Conservation (phyloP, 2,888 invertebrate species). For the Ectemnius cavifrons region DNA sequence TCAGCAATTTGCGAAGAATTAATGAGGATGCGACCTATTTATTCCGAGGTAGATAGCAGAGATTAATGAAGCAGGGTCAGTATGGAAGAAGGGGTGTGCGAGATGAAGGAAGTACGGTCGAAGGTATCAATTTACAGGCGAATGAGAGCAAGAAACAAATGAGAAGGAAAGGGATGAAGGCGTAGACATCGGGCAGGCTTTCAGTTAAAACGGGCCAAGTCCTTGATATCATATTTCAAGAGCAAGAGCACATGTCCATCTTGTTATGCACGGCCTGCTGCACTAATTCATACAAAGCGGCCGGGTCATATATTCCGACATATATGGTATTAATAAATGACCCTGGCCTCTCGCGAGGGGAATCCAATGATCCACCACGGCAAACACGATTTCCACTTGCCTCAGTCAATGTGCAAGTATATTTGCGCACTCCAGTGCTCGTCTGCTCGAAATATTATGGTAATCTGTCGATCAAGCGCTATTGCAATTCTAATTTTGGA, state of each 20-base stretch:
- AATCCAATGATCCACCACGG: slow-evolving; percentile 41
- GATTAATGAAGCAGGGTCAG: too few relatives aligned
- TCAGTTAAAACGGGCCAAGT: slow-evolving; percentile 37
- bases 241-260: slow-evolving; percentile 34
- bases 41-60: too few relatives aligned
- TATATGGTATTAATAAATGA: slow-evolving; percentile 56
- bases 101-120: too few relatives aligned
- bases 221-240: slow-evolving; percentile 45
- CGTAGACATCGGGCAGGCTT: slow-evolving; percentile 22
- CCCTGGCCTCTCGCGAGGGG: slow-evolving; percentile 28
- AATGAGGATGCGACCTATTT: too few relatives aligned
- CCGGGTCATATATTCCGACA: slow-evolving; percentile 42
- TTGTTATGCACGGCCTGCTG: slow-evolving; percentile 53
- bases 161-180: slow-evolving; percentile 9
- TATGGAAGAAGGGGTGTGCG: too few relatives aligned
- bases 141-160: neutral
- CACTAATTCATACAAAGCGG: slow-evolving; percentile 59
- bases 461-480: too few relatives aligned
- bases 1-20: too few relatives aligned
- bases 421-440: too few relatives aligned
- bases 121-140: neutral
- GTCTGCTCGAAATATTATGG: too few relatives aligned
- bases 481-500: too few relatives aligned
- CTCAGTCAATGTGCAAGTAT: neutral
- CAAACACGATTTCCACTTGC: slow-evolving; percentile 35